Base-by-base conservation (phyloP, 2,888 invertebrate genomes). In the Lithosia quadra region DNA sequence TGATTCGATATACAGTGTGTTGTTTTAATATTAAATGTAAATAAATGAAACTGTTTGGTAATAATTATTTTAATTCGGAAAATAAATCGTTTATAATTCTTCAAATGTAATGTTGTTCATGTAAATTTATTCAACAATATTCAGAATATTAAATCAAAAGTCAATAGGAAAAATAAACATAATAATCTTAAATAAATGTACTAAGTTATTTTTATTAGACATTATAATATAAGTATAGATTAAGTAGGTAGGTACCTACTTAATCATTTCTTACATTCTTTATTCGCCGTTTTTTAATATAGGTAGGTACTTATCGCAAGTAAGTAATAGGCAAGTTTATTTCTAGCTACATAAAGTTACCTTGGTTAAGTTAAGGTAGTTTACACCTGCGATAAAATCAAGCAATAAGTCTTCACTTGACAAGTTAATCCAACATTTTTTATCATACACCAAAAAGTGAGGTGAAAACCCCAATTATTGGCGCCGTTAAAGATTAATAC, bases 391-490 rank as follows among this genome's bases (percentile, higher is more conserved):
- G 68, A 68, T 68, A 63, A 59, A 15, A 65, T 36, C 66, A n/a
- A 56, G 15, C 34, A 53, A 43, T 60, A 53, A 62, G 53, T 63
- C 55, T 73, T 73, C 63, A 63, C 59, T 64, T 59, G 56, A 70
- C 59, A 74, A 62, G 56, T 39, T 63, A 64, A 70, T 67, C 57
- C 39, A 34, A 58, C 9, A 61, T 66, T 75, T 68, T 68, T 57
- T 61, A 63, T 68, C 49, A 73, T 74, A 36, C 63, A 63, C 71
- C 67, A 58, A 69, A 58, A 72, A 75, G 68, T 77, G 62, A 75
- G 85, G 85, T 85, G 76, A 79, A 75, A 67, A 65, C 58, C 61
- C 79, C 83, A 74, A 85, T 86, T 79, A 87, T 85, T 74, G 86
- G 78, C 84, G 78, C 62, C 78, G 79, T 84, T 79, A 75, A 80